Evolutionary conservation across 2,797 vertebrate genomes (phyloP), one percentile per base, ranked within the genome.

Genomic region (Strix occidentalis): DNA sequence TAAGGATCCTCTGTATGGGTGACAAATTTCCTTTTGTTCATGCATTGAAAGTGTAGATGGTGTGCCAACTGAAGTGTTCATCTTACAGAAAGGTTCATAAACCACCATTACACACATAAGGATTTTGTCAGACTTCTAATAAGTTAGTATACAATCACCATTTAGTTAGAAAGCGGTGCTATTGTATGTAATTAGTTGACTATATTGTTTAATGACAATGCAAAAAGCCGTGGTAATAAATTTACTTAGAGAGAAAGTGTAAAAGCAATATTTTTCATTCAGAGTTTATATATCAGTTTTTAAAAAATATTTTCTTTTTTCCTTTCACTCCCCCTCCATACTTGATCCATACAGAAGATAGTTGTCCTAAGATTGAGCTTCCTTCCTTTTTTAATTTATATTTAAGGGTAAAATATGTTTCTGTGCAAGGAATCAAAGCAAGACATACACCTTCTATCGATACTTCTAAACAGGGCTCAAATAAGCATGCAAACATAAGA

Each of bases 391-490:
- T 61, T 1, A 82, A 35, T 24, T 43, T 43, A 43, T 43, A 43
- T 43, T 43, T 63, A 61, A 58, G 10, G 13, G 11, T 76, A 19
- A 84, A 76, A 57, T 31, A 54, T 0, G 0, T 5, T 89, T 91
- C 50, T 46, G 14, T 43, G 7, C 10, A 68, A 85, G 33, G 15
- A 65, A 13, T 61, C 29, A 43, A 87, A 68, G 12, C 29, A 65
- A 61, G 43, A 50, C 4, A 20, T 13, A 14, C 0, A 29, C 2
- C 15, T 41, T 60, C 15, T 24, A 14, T 2, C n/a, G 29, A 10
- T 45, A 17, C 3, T 69, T 80, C 54, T 35, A 63, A 57, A 37
- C 1, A 23, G 10, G 23, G 6, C 26, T 83, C 56, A 69, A 31
- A 29, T 17, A 37, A 75, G 6, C 24, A 1, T 11, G 7, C 41